Conservation (phyloP, 2,797 vertebrate genomes). For the Sebastes ruberrimus region DNA sequence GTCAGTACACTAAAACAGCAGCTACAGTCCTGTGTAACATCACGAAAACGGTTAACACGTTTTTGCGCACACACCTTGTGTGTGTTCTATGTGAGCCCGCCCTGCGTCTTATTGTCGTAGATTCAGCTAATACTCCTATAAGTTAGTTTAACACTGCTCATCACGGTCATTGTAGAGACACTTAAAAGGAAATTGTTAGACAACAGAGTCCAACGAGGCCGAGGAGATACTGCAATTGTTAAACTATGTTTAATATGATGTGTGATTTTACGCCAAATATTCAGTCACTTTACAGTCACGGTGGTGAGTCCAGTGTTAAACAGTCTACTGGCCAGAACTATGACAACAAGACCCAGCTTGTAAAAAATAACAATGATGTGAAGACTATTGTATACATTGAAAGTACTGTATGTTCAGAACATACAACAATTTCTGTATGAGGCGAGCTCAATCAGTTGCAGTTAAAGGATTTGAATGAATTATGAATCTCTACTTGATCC, state of each 20-base stretch:
- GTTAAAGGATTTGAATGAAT: slow-evolving; percentile 40
- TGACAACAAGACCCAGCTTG: slow-evolving; percentile 2
- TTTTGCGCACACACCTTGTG: background rate
- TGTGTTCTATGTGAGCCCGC: background rate
- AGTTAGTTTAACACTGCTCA: background rate
- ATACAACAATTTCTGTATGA: background rate
- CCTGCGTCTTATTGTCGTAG: background rate
- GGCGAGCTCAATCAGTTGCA: slow-evolving; percentile 8
- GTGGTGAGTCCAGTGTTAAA: slow-evolving; percentile 1
- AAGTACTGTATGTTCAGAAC: background rate
- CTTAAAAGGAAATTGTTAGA: background rate
- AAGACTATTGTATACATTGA: background rate
- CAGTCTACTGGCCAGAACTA: background rate
- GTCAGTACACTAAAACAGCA: background rate
- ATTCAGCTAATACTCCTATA: background rate
- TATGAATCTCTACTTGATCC: slow-evolving; percentile 26
- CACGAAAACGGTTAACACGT: background rate
- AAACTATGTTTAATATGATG: background rate
- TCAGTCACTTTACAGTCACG: background rate
- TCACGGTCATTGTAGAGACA: background rate
- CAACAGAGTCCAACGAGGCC: background rate
- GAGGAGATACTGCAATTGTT: background rate
- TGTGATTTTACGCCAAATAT: background rate
- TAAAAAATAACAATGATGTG: background rate
- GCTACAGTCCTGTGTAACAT: background rate